Evolutionary conservation across 2,888 invertebrate species (phyloP).

Genomic region (Chymomyza caudatula): DNA sequence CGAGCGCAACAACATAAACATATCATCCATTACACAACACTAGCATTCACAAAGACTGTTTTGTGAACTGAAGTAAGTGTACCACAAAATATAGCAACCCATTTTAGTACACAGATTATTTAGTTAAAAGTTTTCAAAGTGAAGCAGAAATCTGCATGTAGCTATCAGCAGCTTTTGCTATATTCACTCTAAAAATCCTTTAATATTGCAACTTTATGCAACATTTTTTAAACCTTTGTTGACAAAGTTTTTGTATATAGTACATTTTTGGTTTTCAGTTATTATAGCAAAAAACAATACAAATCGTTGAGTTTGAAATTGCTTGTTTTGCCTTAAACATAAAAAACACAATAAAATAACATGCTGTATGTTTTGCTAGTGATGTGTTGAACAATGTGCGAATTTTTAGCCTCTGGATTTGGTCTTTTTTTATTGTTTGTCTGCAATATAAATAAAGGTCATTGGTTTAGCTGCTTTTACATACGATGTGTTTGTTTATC

Average conservation of each 20-base stretch:
- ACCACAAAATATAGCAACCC: no score
- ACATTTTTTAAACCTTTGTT: slow-evolving; percentile 2
- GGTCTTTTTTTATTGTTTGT: not conserved
- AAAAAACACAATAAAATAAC: slow-evolving; percentile 9
- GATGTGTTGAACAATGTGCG: not conserved
- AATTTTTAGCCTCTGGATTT: not conserved
- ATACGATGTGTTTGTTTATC: not conserved
- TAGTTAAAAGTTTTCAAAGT: no score
- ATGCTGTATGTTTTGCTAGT: not conserved
- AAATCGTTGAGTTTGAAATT: slow-evolving; percentile 40
- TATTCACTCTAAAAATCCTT: slow-evolving; percentile 45
- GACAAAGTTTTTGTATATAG: not conserved
- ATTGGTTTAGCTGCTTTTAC: not conserved
- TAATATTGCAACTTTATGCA: slow-evolving; percentile 32
- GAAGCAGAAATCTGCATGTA: no score
- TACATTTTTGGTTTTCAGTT: slow-evolving; percentile 5
- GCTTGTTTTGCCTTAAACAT: slow-evolving; percentile 44
- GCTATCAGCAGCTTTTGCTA: not conserved
- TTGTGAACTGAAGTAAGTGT: no score
- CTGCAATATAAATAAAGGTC: not conserved
- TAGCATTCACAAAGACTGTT: no score
- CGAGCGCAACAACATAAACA: no score
- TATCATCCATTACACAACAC: no score
- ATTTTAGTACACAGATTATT: no score
- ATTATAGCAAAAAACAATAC: slow-evolving; percentile 32